Evolutionary conservation across 2,888 invertebrate species (phyloP), one percentile per base, ranked within the genome.

Genomic region (Apodemia mormo): DNA sequence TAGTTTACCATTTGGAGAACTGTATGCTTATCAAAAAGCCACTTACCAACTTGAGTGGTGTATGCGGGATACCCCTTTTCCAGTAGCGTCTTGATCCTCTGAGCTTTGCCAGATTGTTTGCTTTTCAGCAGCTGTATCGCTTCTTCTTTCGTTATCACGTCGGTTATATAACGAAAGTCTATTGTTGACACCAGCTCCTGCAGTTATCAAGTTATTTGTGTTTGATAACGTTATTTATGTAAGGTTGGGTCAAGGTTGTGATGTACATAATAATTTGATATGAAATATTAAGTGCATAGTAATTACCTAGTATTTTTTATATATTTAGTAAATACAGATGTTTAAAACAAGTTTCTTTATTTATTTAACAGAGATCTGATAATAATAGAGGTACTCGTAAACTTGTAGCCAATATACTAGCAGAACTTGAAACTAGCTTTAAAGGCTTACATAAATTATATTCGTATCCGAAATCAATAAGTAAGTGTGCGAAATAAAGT

Each of bases 131-230:
- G 88, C 68, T 94, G 86, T 54, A 98, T 86, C 0, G 98, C 98
- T 89, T 98, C 97, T 74, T 96, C 96, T 85, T 96, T 95, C 0
- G 97, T 97, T 56, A 98, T 91, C 5, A 96, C 96, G 83, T 98
- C 98, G 0, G 96, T 95, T 79, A 98, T 97, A 85, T 94, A 95
- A 83, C 97, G 95, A 84, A 98, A 98, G 85, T 98, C 98, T 75
- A 98, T 97, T 0, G 96, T 95, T 0, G 97, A 96, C n/a, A 98
- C 96, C 45, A 98, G 87, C 82, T 96, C 94, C 91, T 94, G 80
- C 33, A 12, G 12, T 14, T 30, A 58, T 33, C 61, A 61, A 61
- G 6, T 30, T 61, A 30, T 61, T 61, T 61, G 14, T 61, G 5
- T 49, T 49, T 49, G 49, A 49, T 49, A 49, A 49, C 49, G 14